These are phyloP conservation scores for Ploceus nigricollis DNA, from an alignment of 2,113 vertebrate genomes.

Conservation along the genomic window DNA sequence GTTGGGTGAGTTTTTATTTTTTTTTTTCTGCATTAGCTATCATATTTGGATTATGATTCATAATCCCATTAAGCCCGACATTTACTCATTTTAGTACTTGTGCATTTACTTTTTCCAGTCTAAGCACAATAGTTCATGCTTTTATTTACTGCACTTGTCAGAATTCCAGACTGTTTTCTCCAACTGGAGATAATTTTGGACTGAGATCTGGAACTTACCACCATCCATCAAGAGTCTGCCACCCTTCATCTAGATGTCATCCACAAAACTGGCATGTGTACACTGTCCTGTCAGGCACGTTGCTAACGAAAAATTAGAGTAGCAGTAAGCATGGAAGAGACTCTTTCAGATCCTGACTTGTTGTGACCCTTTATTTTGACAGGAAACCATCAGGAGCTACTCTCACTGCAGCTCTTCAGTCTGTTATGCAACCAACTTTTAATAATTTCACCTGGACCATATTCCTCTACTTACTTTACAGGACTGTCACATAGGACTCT, in stretches of 20 bases:
- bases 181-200: neutral
- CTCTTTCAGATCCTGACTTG: neutral
- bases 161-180: neutral
- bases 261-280: neutral
- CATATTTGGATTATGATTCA: neutral
- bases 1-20: rapidly evolving
- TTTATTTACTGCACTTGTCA: neutral
- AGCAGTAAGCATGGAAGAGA: neutral
- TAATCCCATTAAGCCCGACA: neutral
- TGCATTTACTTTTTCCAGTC: neutral
- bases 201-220: neutral
- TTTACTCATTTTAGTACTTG: neutral
- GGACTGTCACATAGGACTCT: neutral
- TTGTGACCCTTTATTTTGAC: neutral
- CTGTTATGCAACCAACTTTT: neutral
- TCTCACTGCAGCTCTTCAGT: neutral
- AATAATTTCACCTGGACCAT: neutral
- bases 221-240: neutral
- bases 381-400: neutral
- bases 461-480: neutral
- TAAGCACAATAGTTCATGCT: neutral
- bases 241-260: neutral
- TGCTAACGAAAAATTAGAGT: neutral
- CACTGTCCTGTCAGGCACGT: neutral
- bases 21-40: neutral